Evolutionary conservation across 2,113 vertebrate species (phyloP).

Genomic region (Acrocephalus arundinaceus): DNA sequence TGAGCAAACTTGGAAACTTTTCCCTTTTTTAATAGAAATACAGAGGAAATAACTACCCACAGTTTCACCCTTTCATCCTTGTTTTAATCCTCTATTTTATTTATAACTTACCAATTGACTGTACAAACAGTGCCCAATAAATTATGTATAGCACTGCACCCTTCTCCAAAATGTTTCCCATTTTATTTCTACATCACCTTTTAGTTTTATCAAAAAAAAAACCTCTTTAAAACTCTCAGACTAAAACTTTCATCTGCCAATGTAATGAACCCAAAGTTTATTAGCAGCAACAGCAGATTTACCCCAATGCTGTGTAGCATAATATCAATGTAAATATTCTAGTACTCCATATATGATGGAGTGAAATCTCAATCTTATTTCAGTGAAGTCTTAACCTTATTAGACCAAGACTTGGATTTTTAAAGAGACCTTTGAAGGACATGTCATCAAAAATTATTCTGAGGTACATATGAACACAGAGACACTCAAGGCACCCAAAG

Average conservation of each 20-base stretch:
- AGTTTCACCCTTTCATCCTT: slow-evolving; percentile 5
- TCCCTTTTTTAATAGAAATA: neutral
- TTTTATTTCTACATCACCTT: neutral
- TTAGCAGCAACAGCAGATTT: neutral
- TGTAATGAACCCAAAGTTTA: neutral
- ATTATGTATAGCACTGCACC: slow-evolving; percentile 15
- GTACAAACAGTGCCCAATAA: slow-evolving; percentile 28
- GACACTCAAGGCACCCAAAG: neutral
- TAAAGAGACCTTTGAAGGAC: neutral
- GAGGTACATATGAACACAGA: neutral
- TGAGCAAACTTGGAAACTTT: neutral
- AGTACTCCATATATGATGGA: neutral
- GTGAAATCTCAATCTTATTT: neutral
- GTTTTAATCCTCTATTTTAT: slow-evolving; percentile 26
- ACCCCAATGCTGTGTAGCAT: neutral
- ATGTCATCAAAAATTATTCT: neutral
- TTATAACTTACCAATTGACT: slow-evolving; percentile 43
- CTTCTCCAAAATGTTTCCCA: neutral
- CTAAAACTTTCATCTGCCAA: neutral
- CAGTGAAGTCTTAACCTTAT: neutral
- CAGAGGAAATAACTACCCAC: neutral
- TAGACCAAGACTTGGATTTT: neutral
- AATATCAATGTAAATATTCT: neutral
- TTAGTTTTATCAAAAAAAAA: neutral
- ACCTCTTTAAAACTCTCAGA: neutral